Evolutionary conservation across 2,797 vertebrate species (phyloP), one percentile per base, ranked within the genome.

Genomic region (Threskiornis aethiopicus): DNA sequence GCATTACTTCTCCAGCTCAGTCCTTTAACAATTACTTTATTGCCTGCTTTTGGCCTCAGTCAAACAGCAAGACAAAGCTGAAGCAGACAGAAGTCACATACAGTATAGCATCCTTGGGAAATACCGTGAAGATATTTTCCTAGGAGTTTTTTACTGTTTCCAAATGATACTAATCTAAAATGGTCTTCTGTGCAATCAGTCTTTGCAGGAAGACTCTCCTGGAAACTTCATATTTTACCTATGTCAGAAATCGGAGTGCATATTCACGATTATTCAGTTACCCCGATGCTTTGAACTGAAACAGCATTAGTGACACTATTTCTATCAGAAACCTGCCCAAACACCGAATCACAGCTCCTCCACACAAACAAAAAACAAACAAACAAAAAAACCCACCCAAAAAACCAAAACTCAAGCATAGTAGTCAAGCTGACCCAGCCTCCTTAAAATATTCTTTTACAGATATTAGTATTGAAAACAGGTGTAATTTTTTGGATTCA

Each of bases 381-480:
- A 7, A 24, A 16, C 9, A 49, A 28, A 28, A 51, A 51, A 54
- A 19, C 9, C 10, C 8, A 20, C 49, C 15, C 54, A 20, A 55
- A 55, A 12, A 8, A 18, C 17, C 49, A 44, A 86, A 52, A 18
- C 25, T 2, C 15, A 64, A 41, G 16, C 22, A 12, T 26, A 8
- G 9, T n/a, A 57, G 9, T 41, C 31, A 49, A 13, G 28, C 33
- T 67, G 19, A 49, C 3, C 82, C 29, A 37, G 10, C 2, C 9
- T 49, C 3, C 6, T 44, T 72, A 33, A n/a, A 62, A n/a, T 28
- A 22, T 7, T 52, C 5, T 62, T 76, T 62, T 71, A 39, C 64
- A 39, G 3, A 31, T 69, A 17, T 24, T 59, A 54, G 0, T 61
- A 19, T 37, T 57, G 15, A 59, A 58, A 86, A 55, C 0, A 0